Conservation (phyloP, 2,113 vertebrate species). For the Coreoperca whiteheadi region DNA sequence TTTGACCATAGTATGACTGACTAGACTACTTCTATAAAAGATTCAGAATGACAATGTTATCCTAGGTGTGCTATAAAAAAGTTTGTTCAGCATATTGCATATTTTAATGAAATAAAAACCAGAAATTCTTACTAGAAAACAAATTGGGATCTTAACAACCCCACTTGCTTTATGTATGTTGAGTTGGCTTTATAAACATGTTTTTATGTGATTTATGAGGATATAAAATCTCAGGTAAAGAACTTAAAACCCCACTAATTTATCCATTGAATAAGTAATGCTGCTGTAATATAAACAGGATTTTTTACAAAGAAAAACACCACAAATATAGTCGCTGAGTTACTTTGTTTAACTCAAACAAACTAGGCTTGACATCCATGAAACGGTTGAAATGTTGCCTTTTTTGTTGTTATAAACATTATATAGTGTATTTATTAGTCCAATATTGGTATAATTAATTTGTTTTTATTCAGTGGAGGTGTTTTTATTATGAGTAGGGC, state of each 20-base stretch:
- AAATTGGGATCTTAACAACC: neutral
- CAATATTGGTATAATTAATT: neutral
- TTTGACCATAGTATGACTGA: neutral
- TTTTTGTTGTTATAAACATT: neutral
- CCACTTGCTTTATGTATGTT: neutral
- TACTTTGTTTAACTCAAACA: neutral
- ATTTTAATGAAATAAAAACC: neutral
- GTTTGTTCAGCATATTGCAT: neutral
- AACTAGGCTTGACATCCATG: neutral
- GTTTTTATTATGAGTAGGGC: neutral
- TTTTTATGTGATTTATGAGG: neutral
- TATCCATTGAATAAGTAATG: neutral
- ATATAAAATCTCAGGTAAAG: neutral
- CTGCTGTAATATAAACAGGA: neutral
- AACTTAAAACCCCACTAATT: neutral
- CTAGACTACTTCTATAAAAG: neutral
- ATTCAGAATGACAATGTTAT: neutral
- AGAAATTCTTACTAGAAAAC: neutral
- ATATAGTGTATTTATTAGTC: neutral
- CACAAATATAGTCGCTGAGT: neutral
- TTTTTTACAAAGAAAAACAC: no score
- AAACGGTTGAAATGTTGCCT: neutral
- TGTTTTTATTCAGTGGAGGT: neutral
- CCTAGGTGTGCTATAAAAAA: neutral
- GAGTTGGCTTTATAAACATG: neutral